Conservation (phyloP, 2,113 vertebrate species). For the Amia ocellicauda region DNA sequence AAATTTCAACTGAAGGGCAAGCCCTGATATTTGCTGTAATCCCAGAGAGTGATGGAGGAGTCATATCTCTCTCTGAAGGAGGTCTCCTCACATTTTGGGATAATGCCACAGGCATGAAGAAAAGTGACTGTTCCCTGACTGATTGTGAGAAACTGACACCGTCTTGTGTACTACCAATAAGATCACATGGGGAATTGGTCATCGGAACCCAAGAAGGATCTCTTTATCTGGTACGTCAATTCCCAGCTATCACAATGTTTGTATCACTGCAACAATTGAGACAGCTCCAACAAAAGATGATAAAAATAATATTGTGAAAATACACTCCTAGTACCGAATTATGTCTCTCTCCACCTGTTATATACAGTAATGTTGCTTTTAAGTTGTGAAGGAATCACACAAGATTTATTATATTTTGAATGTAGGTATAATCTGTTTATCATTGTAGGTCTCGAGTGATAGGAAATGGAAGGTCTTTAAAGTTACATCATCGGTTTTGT, state of each 20-base stretch:
- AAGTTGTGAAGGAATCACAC: too few relatives aligned
- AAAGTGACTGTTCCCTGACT: constrained; percentile 29
- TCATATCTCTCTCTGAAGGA: constrained; percentile 46
- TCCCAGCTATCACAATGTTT: too few relatives aligned
- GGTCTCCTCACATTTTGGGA: constrained; percentile 51
- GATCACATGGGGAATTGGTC: constrained; percentile 48
- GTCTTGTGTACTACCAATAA: constrained; percentile 33
- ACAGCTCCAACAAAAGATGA: background rate
- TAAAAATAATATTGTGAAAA: too few relatives aligned
- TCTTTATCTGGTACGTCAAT: constrained; percentile 54
- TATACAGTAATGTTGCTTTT: too few relatives aligned
- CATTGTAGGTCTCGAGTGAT: constrained; percentile 55
- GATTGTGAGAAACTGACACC: constrained; percentile 29
- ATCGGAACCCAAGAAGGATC: constrained; percentile 58
- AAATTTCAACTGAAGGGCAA: constrained; percentile 20
- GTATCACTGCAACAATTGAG: too few relatives aligned
- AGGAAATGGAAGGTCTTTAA: constrained; percentile 41
- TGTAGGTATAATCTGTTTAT: constrained; percentile 3
- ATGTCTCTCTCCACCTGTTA: too few relatives aligned
- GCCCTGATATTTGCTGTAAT: constrained; percentile 44
- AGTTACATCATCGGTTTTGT: constrained; percentile 56
- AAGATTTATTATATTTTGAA: too few relatives aligned
- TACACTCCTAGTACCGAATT: too few relatives aligned
- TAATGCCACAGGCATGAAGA: constrained; percentile 12
- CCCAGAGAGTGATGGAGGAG: constrained; percentile 20